Conservation (phyloP, 2,797 vertebrate species). For the Labeo calbasu region DNA sequence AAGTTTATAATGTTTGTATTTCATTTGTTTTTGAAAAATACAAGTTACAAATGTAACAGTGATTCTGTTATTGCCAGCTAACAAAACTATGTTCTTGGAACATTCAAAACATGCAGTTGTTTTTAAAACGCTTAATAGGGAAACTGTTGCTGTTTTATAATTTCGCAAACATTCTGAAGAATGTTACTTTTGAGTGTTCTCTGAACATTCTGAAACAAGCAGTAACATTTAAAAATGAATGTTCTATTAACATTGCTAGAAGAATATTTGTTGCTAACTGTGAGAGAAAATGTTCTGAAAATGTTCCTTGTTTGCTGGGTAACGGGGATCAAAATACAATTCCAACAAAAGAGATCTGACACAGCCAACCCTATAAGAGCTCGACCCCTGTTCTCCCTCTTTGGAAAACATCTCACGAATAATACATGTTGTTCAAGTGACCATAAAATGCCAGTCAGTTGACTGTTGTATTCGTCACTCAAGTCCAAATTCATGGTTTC, state of each 20-base stretch:
- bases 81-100: not conserved
- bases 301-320: not conserved
- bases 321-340: not conserved
- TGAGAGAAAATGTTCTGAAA: not conserved
- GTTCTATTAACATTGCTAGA: not conserved
- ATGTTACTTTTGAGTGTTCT: not conserved
- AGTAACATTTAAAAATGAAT: not conserved
- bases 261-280: not conserved
- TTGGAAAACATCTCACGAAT: not conserved
- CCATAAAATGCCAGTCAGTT: not conserved
- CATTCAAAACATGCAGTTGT: not conserved
- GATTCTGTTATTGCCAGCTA: not conserved
- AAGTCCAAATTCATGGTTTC: not conserved
- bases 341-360: not conserved
- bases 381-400: not conserved
- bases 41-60: not conserved
- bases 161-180: not conserved
- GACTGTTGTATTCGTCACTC: not conserved
- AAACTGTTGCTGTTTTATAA: no score
- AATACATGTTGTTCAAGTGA: conserved; percentile 4
- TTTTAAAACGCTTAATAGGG: not conserved
- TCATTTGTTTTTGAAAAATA: not conserved
- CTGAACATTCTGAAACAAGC: not conserved
- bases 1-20: not conserved
- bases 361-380: not conserved